Evolutionary conservation across 2,113 vertebrate species (phyloP).

Genomic region (cattle (Bos taurus)): ARS-UCD2.0 NC_037343.1:70952001-70952500

Average conservation of each 20-base stretch:
- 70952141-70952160: not conserved
- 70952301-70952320: not conserved
- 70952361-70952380: not conserved
- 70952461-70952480: not conserved
- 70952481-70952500: not conserved
- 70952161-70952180: not conserved
- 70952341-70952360: not conserved
- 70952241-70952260: not conserved
- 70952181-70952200: not conserved
- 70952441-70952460: not conserved
- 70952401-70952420: rapidly evolving
- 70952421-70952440: rapidly evolving
- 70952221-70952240: not conserved
- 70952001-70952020: not conserved
- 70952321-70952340: not conserved
- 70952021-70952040: not conserved
- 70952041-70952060: not conserved
- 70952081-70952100: not conserved
- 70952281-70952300: not conserved
- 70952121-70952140: not conserved
- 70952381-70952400: not conserved
- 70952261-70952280: not conserved
- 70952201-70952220: not conserved
- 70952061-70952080: rapidly evolving
- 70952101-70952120: not conserved